Conservation (phyloP, 2,113 vertebrate species). For the Hipposideros armiger region DNA sequence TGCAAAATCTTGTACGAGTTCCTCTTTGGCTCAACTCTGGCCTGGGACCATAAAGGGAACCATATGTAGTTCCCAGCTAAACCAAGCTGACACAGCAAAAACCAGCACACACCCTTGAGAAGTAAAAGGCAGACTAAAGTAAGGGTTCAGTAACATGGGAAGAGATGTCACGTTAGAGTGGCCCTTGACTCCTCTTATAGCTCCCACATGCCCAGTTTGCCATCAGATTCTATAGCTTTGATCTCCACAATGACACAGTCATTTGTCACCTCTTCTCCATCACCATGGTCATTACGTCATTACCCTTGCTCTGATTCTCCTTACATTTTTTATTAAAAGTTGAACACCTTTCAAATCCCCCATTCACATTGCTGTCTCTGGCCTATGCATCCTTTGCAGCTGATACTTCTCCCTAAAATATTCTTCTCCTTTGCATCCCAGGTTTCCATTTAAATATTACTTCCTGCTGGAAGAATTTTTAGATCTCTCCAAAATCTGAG, state of each 20-base stretch:
- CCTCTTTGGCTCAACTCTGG: background rate
- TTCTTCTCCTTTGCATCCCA: background rate
- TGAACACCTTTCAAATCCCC: background rate
- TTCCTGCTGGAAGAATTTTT: background rate
- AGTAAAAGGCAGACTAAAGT: background rate
- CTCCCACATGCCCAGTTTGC: background rate
- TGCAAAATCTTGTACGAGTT: background rate
- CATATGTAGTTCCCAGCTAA: background rate
- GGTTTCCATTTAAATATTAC: background rate
- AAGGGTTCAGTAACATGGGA: background rate
- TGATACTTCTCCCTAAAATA: background rate
- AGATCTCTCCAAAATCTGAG: background rate
- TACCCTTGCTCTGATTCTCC: background rate
- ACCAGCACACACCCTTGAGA: background rate
- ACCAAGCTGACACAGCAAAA: background rate
- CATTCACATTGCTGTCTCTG: background rate
- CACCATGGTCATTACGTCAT: background rate
- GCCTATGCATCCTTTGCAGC: background rate
- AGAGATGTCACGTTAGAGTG: background rate
- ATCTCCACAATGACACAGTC: background rate
- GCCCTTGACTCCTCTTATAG: background rate
- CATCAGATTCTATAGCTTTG: background rate
- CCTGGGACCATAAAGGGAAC: background rate
- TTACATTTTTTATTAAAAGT: background rate
- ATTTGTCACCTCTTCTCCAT: background rate